Base-by-base conservation (phyloP, 2,888 invertebrate species). In the Invenusta paracnida region DNA sequence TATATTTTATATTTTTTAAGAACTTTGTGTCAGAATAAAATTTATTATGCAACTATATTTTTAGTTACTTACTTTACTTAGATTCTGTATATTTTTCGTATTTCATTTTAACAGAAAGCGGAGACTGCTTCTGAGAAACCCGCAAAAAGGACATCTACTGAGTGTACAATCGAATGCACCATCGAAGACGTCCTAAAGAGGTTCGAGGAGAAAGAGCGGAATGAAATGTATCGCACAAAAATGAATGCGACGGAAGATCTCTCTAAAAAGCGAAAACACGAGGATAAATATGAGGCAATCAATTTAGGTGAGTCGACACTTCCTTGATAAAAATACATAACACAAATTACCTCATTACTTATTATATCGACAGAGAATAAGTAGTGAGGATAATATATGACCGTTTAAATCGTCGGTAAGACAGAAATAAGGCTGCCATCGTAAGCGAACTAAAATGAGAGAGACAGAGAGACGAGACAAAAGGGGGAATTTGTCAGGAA, bases 161-260 rank as follows among this genome's bases (percentile, higher is more conserved):
- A 30, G 2, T 31, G 83, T 23, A 83, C 67, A 17, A 85, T 85
- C 29, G 85, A 85, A 85, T 82, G 85, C n/a, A 85, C 85, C n/a
- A 85, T 85, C 29, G 85, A 73, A 11, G 85, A 85, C 27, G 85
- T 85, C 2, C 29, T 85, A n/a, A 83, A 83, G 66, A 31, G 83
- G 23, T 83, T 83, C 48, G 73, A 73, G 27, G 73, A 73, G 73
- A 73, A 25, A 13, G 73, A 73, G 25, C 17, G 73, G 2, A 73
- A 73, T 23, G 73, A 73, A 73, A 13, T 73, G 25, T 73, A 73
- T 23, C 73, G 73, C 5, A 23, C 11, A 2, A 73, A 73, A 73
- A 23, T 73, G 73, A 73, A 73, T 2, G 5, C 25, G 5, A 5
- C 5, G 27, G 73, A 73, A 73, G 82, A 82, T 2, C 17, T 2